Evolutionary conservation across 2,113 vertebrate genomes (phyloP).

Genomic region (Furnarius figulus): DNA sequence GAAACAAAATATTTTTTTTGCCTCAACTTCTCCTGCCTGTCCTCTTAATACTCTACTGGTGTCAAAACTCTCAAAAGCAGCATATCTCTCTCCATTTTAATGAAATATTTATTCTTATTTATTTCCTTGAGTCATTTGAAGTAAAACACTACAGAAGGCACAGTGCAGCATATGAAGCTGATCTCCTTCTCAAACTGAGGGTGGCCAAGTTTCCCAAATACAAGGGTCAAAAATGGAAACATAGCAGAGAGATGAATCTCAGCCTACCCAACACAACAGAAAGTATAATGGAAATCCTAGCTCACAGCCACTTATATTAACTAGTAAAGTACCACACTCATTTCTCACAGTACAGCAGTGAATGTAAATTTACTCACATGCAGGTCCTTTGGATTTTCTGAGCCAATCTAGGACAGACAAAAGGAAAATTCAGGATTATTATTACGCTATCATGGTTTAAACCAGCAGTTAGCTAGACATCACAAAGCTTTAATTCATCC

Average conservation of each 20-base stretch:
- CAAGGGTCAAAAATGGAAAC: neutral
- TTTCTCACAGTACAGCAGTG: neutral
- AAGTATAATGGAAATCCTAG: neutral
- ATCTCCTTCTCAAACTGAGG: neutral
- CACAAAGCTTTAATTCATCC: neutral
- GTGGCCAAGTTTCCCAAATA: neutral
- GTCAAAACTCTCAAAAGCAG: neutral
- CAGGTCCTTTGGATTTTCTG: slow-evolving; percentile 45
- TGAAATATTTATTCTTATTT: neutral
- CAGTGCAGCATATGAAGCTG: neutral
- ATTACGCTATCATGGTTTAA: neutral
- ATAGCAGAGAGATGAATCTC: neutral
- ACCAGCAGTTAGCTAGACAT: neutral
- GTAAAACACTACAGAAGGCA: neutral
- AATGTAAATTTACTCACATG: slow-evolving; percentile 23
- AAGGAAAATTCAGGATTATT: neutral
- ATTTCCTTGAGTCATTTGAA: neutral
- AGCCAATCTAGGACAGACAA: slow-evolving; percentile 17
- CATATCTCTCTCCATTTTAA: neutral
- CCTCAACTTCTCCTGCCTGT: neutral
- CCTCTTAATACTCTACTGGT: neutral
- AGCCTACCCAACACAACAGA: neutral
- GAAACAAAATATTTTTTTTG: neutral
- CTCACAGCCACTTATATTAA: neutral
- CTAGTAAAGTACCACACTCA: neutral